Percentiles rank a stretch among this genome's conserved stretches.
phyloP scores from a whole-genome alignment of 1,140 invertebrate species.

The Bactericera cockerelli region DNA sequence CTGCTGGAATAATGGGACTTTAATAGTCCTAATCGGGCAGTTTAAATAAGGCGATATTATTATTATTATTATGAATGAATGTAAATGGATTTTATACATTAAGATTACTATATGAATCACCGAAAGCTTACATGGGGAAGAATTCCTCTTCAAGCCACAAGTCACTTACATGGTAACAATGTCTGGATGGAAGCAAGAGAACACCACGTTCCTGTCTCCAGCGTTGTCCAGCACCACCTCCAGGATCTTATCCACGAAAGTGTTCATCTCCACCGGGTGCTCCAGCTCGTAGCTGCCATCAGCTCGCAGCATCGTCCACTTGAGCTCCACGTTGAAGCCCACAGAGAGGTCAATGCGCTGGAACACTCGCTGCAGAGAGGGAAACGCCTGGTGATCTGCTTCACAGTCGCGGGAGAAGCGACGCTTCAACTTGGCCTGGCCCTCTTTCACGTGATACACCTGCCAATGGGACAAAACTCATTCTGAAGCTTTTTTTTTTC shows the following conservation, averaged over 20 bases:
- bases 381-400: conserved; percentile 86
- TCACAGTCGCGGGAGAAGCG: conserved; percentile 62
- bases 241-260: conserved; percentile 79
- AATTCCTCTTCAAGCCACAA: no score
- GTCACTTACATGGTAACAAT: conserved; percentile 71
- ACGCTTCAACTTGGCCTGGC: conserved; percentile 43
- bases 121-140: no score
- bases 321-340: conserved; percentile 91
- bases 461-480: no score
- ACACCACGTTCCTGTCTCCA: conserved; percentile 61
- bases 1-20: no score
- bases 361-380: conserved; percentile 65
- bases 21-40: no score
- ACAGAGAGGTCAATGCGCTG: conserved; percentile 62
- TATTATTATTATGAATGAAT: no score
- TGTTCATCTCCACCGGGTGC: conserved; percentile 78
- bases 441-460: conserved; percentile 66
- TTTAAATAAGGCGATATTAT: no score
- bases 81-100: no score
- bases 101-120: no score
- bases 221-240: conserved; percentile 57
- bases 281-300: conserved; percentile 76
- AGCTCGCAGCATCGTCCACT: conserved; percentile 76
- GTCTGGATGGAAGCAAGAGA: conserved; percentile 91
- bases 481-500: no score